Evolutionary conservation across 2,113 vertebrate species (phyloP), one percentile per base, ranked within the genome.

Genomic region (Ammodytes dubius): DNA sequence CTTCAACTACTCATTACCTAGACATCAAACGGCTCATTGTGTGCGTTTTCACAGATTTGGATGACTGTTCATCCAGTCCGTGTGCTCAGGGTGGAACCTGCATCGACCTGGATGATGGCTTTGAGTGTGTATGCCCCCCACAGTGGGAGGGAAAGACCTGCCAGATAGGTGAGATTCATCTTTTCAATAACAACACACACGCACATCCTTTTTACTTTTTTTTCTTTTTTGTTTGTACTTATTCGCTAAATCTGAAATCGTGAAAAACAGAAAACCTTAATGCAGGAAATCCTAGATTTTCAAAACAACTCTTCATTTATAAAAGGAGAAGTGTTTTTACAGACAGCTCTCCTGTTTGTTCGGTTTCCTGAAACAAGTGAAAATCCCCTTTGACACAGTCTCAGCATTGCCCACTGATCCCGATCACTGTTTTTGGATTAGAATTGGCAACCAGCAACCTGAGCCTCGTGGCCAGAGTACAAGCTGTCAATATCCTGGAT

Each of bases 141-240:
- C 97, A 99, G 92, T 99, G 98, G 98, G 94, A 95, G 83, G 98
- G 98, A 77, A 96, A 96, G 91, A 99, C 98, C 5, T 99, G 98
- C 92, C 97, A 97, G 89, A 96, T 98, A 82, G 98, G 98, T 99
- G 92, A 96, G 96, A 17, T 12, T 52, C 43, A 57, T 1, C 4
- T 19, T 6, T 64, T 50, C 14, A 39, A 1, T 14, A 70, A 57
- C 53, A 35, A 37, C 43, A 35, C 42, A 14, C 35, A 40, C 37
- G 53, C 52, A 6, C 56, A 57, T 2, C 45, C 4, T 8, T n/a
- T 37, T 13, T 10, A 19, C 11, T 47, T 35, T 43, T 8, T n/a
- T 37, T 13, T 10, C 13, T 7, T 47, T 35, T 43, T 10, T 56
- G 39, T 11, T 42, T 45, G 27, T 6, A 4, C 14, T 27, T 46